These are phyloP conservation scores for Parasteatoda tepidariorum DNA, from an alignment of 1,140 invertebrate species.

Conservation along the genomic window DNA sequence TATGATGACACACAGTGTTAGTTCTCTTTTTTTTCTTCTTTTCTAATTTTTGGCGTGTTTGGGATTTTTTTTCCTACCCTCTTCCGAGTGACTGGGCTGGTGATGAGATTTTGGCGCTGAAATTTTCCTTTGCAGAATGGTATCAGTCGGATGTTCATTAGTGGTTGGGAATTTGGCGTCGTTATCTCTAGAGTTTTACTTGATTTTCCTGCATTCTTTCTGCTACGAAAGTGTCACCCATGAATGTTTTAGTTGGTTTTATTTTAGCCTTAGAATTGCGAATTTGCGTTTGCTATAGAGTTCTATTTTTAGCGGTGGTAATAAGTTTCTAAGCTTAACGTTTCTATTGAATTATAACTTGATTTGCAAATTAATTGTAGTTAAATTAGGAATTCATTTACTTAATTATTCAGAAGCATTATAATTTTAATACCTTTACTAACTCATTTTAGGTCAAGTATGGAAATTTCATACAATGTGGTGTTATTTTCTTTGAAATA, in stretches of 20 bases:
- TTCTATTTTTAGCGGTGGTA: too few relatives aligned
- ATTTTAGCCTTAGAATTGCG: not conserved
- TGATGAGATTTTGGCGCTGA: not conserved
- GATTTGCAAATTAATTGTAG: too few relatives aligned
- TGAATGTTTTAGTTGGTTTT: not conserved
- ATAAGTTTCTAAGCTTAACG: too few relatives aligned
- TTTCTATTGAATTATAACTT: too few relatives aligned
- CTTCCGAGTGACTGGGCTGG: not conserved
- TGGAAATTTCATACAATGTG: too few relatives aligned
- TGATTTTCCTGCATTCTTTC: not conserved
- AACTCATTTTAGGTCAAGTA: too few relatives aligned
- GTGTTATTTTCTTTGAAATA: too few relatives aligned
- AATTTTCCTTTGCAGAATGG: not conserved
- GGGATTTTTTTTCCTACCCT: not conserved
- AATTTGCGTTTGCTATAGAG: too few relatives aligned
- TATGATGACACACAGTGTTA: constrained; percentile 2
- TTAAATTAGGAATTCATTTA: too few relatives aligned
- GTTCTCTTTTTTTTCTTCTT: not conserved
- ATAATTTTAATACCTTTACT: too few relatives aligned
- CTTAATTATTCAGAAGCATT: too few relatives aligned
- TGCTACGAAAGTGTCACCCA: not conserved
- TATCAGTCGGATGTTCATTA: not conserved
- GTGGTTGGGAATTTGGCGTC: not conserved
- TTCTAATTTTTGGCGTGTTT: not conserved
- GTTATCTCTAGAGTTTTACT: not conserved